Base-by-base conservation (phyloP, 2,888 invertebrate genomes). In the Adineta ricciae region DNA sequence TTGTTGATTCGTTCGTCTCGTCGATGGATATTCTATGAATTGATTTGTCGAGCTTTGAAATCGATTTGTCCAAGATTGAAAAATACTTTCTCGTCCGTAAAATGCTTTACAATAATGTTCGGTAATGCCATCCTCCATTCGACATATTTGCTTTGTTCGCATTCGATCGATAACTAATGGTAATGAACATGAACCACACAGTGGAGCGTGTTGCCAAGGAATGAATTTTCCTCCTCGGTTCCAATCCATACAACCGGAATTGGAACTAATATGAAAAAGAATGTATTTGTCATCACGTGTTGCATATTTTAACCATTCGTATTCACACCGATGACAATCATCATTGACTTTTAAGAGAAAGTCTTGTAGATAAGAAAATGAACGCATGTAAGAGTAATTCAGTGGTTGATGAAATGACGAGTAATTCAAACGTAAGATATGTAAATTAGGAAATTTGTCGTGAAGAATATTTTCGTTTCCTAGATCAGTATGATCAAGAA, bases 271-370 rank as follows among this genome's bases (percentile, higher is more conserved):
- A 11, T 36, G 78, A 78, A 78, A 41, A 41, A 14, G 32, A 11
- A 41, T n/a, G 7, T 41, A 38, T 19, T 41, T 78, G 11, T 41
- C 19, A 78, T 78, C n/a, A 24, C 78, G 38, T 41, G 78, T 7
- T 7, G 41, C 41, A 78, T 78, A 78, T 78, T 78, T 78, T 24
- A 78, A 11, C 78, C 78, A 78, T 41, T 78, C 78, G 14, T 78
- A 78, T 41, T 78, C 78, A 78, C 78, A 78, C n/a, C 78, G 78
- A 78, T 78, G 78, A 41, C 78, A 78, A 78, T 78, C 78, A 78
- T 78, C 78, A 78, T 78, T 41, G 41, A 78, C 41, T 41, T 38
- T 41, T 78, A 78, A 78, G 21, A 41, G 24, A 78, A 78, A 41
- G 41, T 78, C 78, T 38, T 78, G 38, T 41, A 78, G 41, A 41